Percentiles rank a stretch among this genome's conserved stretches.
These are phyloP conservation scores for Leptosomus discolor DNA, from an alignment of 2,113 vertebrate genomes.

Conservation along the genomic window DNA sequence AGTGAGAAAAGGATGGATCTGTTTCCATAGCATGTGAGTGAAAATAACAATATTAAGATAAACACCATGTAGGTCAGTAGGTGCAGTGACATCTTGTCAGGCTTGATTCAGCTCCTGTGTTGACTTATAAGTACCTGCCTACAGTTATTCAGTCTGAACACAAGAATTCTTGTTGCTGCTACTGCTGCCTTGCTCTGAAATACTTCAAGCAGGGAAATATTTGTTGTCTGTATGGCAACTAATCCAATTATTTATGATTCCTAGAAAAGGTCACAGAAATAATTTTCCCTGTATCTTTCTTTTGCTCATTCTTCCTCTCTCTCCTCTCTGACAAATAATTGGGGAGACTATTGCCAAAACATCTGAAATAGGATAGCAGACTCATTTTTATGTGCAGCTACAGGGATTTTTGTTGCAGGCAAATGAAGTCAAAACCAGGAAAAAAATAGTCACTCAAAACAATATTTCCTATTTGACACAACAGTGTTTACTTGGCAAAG, in stretches of 20 bases:
- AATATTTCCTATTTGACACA: background rate
- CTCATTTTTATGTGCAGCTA: background rate
- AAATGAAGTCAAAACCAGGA: background rate
- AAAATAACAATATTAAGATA: slow-evolving; percentile 4
- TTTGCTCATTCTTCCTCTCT: background rate
- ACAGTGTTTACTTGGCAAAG: background rate
- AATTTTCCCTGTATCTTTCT: background rate
- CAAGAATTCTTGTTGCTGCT: background rate
- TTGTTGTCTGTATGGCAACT: background rate
- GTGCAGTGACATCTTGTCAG: background rate
- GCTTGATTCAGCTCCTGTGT: background rate
- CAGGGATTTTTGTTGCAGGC: background rate
- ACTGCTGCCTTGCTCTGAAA: background rate
- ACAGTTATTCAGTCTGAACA: background rate
- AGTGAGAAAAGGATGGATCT: background rate
- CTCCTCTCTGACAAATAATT: background rate
- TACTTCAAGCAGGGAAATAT: background rate
- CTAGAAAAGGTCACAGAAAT: background rate
- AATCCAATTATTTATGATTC: background rate
- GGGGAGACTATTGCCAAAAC: background rate
- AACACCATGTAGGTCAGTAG: background rate
- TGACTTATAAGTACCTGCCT: background rate
- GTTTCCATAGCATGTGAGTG: background rate
- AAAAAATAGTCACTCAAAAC: background rate
- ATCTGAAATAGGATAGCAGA: background rate